Base-by-base conservation (phyloP, 2,888 invertebrate species). In the Tetanocera ferruginea region DNA sequence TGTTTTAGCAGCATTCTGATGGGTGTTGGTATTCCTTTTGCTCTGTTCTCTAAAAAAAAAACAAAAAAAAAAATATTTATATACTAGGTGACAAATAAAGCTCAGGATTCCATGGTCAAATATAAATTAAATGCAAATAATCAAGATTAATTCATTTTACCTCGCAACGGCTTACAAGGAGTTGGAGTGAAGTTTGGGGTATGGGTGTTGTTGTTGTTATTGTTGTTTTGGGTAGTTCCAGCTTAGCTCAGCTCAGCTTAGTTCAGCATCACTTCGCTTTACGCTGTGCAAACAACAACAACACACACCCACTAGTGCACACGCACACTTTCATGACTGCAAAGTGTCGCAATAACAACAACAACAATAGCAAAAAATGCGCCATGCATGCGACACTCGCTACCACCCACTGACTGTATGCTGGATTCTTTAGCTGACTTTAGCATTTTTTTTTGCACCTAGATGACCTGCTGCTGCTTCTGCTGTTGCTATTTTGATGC, bases 111-210 rank as follows among this genome's bases (percentile, higher is more conserved):
- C 80, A 55, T 77, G 73, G 57, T 67, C 79, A 79, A 80, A 80
- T 77, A 80, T 70, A 80, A 77, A 79, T 72, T 76, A 79, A 78
- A 79, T 73, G 78, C 77, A 79, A 80, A 79, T 80, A 80, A 80
- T 80, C 77, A 80, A 80, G 80, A 80, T 80, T 80, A 80, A 80
- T 80, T 79, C 72, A 72, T 60, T 57, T 25, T 55, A 55, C 70
- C 52, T 70, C 70, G 70, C 52, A 52, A 70, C 70, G 31, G 70
- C 31, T 31, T 64, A n/a, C 17, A 14, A 60, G 25, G 51, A 6
- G 25, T 17, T 51, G 28, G n/a, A 60, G 37, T 25, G 5, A 17
- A 51, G 25, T 19, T 23, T 11, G 55, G 5, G 70, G 11, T 19
- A 9, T 4, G 11, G 69, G 5, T 1, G 64, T 31, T 34, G 66